A percentile compares a stretch with the other conserved stretches of the same genome.
Conservation (phyloP, 2,888 invertebrate genomes). For the Portevinia maculata region DNA sequence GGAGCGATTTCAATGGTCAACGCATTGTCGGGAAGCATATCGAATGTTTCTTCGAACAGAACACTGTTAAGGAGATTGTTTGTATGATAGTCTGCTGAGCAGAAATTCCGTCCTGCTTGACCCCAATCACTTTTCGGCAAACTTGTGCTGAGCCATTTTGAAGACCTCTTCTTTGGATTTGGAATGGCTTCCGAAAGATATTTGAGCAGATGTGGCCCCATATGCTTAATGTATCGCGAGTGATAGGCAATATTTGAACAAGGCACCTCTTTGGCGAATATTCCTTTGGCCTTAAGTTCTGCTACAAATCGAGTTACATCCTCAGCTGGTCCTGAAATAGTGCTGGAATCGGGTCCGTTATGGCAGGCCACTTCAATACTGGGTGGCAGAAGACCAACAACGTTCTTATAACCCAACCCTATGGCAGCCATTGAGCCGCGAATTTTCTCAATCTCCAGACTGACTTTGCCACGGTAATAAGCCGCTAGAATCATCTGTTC, state of each 20-base stretch:
- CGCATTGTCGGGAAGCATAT: constrained; percentile 86
- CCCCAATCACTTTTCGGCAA: constrained; percentile 89
- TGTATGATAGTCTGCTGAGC: constrained; percentile 94
- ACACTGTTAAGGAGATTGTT: constrained; percentile 89
- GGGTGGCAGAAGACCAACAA: constrained; percentile 86
- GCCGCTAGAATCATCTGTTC: constrained; percentile 93
- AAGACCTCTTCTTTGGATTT: constrained; percentile 86
- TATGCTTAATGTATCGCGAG: constrained; percentile 89
- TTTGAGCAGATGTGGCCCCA: constrained; percentile 87
- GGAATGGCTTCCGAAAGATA: constrained; percentile 87
- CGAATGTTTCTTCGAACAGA: constrained; percentile 86
- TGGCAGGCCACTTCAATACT: constrained; percentile 94
- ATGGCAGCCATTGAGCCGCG: constrained; percentile 95
- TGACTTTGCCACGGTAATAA: constrained; percentile 91
- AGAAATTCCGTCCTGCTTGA: constrained; percentile 85
- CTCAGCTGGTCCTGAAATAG: constrained; percentile 93
- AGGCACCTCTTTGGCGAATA: constrained; percentile 92
- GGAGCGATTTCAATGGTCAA: constrained; percentile 88
- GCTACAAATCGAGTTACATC: constrained; percentile 87
- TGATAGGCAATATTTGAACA: constrained; percentile 96
- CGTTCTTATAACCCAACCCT: constrained; percentile 86
- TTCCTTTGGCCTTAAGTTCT: constrained; percentile 87
- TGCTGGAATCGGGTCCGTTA: constrained; percentile 92
- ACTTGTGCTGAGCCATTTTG: constrained; percentile 94
- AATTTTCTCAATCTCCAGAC: constrained; percentile 87